Percentiles rank a stretch among this genome's conserved stretches.
Conservation (phyloP, 2,113 vertebrate genomes). For the Sphaerodactylus townsendi region DNA sequence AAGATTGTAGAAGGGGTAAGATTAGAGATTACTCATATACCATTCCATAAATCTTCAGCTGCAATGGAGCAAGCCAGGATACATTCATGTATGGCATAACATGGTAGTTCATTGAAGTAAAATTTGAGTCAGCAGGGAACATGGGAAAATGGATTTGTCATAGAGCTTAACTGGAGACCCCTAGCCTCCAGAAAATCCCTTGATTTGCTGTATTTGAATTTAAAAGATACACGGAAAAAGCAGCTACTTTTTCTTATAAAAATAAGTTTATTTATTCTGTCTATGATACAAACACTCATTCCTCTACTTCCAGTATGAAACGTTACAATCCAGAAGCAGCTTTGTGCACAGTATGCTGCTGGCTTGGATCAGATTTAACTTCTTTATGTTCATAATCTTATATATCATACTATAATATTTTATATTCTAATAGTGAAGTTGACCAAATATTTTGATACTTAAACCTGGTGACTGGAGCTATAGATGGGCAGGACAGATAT, state of each 20-base stretch:
- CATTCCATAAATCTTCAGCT: background rate
- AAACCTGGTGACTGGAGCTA: too few relatives aligned
- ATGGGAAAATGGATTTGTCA: background rate
- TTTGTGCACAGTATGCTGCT: background rate
- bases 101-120: background rate
- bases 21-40: background rate
- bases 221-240: background rate
- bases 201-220: background rate
- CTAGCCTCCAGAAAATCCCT: background rate
- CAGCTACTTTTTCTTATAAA: background rate
- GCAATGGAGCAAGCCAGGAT: background rate
- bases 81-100: background rate
- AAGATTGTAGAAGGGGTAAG: background rate
- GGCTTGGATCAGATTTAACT: background rate
- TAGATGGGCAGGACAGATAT: too few relatives aligned
- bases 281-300: background rate
- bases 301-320: background rate
- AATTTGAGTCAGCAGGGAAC: background rate
- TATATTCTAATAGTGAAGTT: too few relatives aligned
- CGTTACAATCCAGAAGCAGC: background rate
- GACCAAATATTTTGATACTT: too few relatives aligned
- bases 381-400: background rate
- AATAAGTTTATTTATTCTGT: too few relatives aligned
- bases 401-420: too few relatives aligned
- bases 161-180: too few relatives aligned